Evolutionary conservation across 2,113 vertebrate species (phyloP).

Genomic region (Caracal caracal): DNA sequence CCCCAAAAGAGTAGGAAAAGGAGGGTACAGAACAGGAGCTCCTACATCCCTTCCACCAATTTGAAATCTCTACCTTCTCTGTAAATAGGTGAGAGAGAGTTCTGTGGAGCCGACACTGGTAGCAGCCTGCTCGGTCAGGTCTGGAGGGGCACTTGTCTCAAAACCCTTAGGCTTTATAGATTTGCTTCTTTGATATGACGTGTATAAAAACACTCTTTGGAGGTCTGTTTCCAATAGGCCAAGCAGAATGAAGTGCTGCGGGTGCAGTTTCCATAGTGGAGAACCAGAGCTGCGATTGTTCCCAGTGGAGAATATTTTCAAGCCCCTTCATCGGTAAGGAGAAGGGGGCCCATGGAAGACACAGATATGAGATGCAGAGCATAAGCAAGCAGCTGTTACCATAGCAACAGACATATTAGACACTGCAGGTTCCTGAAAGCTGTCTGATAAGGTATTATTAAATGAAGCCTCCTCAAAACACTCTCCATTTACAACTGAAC

Average conservation of each 20-base stretch:
- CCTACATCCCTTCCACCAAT: not conserved
- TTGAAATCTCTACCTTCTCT: not conserved
- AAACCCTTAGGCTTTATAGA: not conserved
- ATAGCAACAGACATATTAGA: constrained; percentile 88
- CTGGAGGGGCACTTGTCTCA: not conserved
- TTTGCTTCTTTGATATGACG: not conserved
- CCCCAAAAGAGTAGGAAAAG: not conserved
- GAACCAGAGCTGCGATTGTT: not conserved
- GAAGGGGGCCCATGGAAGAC: constrained; percentile 71
- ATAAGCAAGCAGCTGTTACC: constrained; percentile 83
- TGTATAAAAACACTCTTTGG: not conserved
- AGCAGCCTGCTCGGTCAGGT: not conserved
- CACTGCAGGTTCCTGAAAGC: constrained; percentile 87
- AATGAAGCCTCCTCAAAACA: constrained; percentile 85
- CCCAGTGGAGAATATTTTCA: constrained; percentile 60
- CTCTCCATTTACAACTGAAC: constrained; percentile 78
- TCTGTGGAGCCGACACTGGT: not conserved
- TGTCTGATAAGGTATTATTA: constrained; percentile 90
- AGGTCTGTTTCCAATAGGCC: constrained; percentile 29
- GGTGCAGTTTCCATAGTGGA: not conserved
- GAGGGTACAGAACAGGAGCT: not conserved
- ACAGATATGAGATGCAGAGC: constrained; percentile 82
- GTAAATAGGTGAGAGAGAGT: not conserved
- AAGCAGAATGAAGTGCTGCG: not conserved
- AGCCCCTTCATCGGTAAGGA: constrained; percentile 61